Evolutionary conservation across 2,797 vertebrate species (phyloP).

Genomic region (Lepus oiostolus): DNA sequence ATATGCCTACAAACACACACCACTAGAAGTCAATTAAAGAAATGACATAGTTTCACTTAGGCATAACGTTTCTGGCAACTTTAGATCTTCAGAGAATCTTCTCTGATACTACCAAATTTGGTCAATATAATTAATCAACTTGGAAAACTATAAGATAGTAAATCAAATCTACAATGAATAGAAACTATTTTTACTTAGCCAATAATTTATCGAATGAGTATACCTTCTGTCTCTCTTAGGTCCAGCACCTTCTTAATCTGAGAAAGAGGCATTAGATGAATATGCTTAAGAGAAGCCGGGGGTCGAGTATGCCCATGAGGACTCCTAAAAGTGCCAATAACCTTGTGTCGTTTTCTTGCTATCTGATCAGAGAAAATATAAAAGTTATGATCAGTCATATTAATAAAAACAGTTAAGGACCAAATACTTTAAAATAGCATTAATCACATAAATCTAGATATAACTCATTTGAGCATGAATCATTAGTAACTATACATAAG

Average conservation of each 20-base stretch:
- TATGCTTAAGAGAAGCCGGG: conserved; percentile 96
- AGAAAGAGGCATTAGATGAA: conserved; percentile 97
- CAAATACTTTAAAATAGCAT: conserved; percentile 47
- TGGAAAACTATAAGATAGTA: background rate
- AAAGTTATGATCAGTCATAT: conserved; percentile 7
- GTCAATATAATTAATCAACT: background rate
- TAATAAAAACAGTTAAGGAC: conserved; percentile 45
- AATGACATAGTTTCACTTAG: background rate
- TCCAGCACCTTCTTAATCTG: conserved; percentile 98
- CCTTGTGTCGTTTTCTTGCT: conserved; percentile 97
- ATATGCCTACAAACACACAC: background rate
- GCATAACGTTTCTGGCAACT: background rate
- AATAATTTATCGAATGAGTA: conserved; percentile 66
- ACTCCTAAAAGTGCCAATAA: conserved; percentile 97
- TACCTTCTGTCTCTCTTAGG: conserved; percentile 97
- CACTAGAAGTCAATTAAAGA: background rate
- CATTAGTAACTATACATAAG: background rate
- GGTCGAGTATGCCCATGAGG: conserved; percentile 95
- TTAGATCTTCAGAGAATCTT: background rate
- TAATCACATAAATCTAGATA: conserved; percentile 42
- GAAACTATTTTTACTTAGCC: conserved; percentile 58
- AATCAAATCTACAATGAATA: conserved; percentile 33
- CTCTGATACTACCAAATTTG: background rate
- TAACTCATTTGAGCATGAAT: conserved; percentile 25
- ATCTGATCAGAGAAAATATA: conserved; percentile 89